Base-by-base conservation (phyloP, 1,140 invertebrate genomes). In the Drosophila novamexicana region DNA sequence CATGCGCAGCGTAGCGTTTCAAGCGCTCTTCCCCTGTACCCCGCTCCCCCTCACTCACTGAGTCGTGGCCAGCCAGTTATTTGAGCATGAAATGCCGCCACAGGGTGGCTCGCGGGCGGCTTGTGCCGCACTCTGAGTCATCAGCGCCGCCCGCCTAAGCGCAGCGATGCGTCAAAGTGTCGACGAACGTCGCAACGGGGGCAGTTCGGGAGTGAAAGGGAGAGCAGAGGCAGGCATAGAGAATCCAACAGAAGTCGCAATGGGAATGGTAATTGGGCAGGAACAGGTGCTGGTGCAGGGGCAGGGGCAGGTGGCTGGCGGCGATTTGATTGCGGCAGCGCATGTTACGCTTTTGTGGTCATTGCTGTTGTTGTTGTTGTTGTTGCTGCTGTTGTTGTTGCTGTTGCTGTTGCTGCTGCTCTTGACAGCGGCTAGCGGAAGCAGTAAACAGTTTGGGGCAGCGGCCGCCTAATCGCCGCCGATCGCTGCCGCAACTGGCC, bases 121-220 rank as follows among this genome's bases (percentile, higher is more conserved):
- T 42, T 59, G 70, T 47, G 50, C 32, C 58, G 59, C 63, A 61
- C 37, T 29, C 22, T 54, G 67, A 37, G 50, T 70, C 61, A 66
- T 79, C 64, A 45, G 42, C 65, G 76, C 49, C 42, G 80, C 71
- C 68, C 84, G 82, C 82, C 71, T 78, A 86, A 86, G 63, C 44
- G 52, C 76, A 88, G 57, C 83, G 72, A 88, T 68, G 83, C 82
- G 79, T 88, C 79, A 86, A 86, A 86, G 82, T 88, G 82, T 86
- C 82, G 82, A 86, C 82, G 83, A 85, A 88, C 79, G 81, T 77
- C 79, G 68, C 74, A 62, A 42, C 57, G 53, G 22, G 22, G 22
- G 22, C 22, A 22, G 22, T 2, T 22, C 16, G 16, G 16, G 42
- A 22, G 7, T 3, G n/a, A 7, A 36, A 22, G 18, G 8, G 45